These are phyloP conservation scores for Mnemiopsis leidyi DNA, from an alignment of 37 sponge, comb jelly and placozoan genomes.

Conservation along the genomic window DNA sequence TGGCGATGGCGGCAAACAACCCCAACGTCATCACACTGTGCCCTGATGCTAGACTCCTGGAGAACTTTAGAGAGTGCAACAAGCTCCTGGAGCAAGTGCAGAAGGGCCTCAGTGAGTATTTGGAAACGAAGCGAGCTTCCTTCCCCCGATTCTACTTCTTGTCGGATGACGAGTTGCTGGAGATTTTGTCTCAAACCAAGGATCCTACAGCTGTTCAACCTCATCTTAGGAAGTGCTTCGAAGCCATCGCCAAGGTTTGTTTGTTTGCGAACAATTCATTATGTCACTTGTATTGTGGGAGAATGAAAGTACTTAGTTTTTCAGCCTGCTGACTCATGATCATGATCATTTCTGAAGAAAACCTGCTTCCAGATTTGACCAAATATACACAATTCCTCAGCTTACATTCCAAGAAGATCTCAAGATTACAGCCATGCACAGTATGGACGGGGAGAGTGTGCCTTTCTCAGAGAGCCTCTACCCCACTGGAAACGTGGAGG, in stretches of 20 bases:
- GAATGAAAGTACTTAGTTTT: too few species aligned
- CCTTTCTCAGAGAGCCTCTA: conserved; percentile 89
- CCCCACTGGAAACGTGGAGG: conserved; percentile 97
- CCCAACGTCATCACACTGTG: conserved; percentile 89
- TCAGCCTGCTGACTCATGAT: too few species aligned
- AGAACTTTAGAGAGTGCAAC: conserved; percentile 95
- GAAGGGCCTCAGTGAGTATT: conserved; percentile 98
- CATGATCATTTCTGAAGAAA: too few species aligned
- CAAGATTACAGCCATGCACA: conserved; percentile 87
- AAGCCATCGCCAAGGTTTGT: conserved; percentile 86
- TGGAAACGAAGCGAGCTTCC: conserved; percentile 95
- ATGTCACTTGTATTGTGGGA: too few species aligned
- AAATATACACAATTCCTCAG: too few species aligned
- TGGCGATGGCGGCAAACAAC: conserved; percentile 81
- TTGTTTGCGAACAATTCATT: too few species aligned
- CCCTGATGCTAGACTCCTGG: conserved; percentile 88
- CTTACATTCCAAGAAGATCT: conserved; percentile 94
- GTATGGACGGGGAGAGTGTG: conserved; percentile 90
- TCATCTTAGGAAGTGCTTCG: conserved; percentile 99
- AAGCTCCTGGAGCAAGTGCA: conserved; percentile 96
- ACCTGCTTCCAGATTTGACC: too few species aligned
- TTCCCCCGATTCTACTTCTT: conserved; percentile 99
- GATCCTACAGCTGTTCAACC: conserved; percentile 99
- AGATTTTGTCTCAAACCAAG: conserved; percentile 99
- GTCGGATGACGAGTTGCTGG: conserved; percentile 97